These are phyloP conservation scores for Pungitius pungitius DNA, from an alignment of 2,113 vertebrate genomes.

Conservation along the genomic window DNA sequence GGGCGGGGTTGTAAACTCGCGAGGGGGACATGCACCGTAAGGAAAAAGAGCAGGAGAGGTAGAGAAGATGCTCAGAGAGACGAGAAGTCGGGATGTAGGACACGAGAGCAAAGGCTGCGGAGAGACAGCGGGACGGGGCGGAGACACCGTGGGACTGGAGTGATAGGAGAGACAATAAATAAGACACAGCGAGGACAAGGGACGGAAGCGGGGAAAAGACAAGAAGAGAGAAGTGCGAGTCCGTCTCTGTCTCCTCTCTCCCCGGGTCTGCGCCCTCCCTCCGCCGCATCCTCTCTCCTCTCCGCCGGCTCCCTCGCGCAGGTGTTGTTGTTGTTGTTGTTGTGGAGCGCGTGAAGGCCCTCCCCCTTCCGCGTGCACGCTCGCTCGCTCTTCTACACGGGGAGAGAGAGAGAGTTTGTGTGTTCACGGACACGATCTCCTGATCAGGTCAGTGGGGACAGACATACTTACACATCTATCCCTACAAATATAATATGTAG, in stretches of 20 bases:
- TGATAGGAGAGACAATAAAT: not conserved
- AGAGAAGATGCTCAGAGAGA: slow-evolving; percentile 12
- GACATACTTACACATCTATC: not conserved
- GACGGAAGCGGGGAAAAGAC: slow-evolving; percentile 2
- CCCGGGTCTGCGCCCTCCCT: slow-evolving; percentile 50
- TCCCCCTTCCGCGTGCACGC: slow-evolving; percentile 40
- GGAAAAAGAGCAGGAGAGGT: not conserved
- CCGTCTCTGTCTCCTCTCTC: slow-evolving; percentile 21
- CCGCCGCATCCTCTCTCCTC: slow-evolving; percentile 71
- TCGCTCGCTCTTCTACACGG: slow-evolving; percentile 24
- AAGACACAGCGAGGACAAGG: not conserved
- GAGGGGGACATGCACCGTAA: not conserved
- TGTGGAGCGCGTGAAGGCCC: slow-evolving; percentile 54
- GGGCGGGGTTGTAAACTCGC: not conserved
- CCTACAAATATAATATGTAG: too few species aligned
- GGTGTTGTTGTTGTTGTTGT: slow-evolving; percentile 63
- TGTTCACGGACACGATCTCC: slow-evolving; percentile 29
- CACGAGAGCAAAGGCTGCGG: slow-evolving; percentile 10
- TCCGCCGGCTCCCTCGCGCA: slow-evolving; percentile 32
- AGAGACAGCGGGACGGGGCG: not conserved
- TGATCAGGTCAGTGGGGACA: slow-evolving; percentile 7
- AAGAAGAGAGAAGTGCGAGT: slow-evolving; percentile 18
- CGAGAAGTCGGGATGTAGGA: slow-evolving; percentile 38
- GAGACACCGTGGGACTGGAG: not conserved
- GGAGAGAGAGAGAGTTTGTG: slow-evolving; percentile 36